A percentile compares a stretch with the other conserved stretches of the same genome.
Evolutionary conservation across 2,888 invertebrate genomes (phyloP).

Genomic region (Eurois occulta): DNA sequence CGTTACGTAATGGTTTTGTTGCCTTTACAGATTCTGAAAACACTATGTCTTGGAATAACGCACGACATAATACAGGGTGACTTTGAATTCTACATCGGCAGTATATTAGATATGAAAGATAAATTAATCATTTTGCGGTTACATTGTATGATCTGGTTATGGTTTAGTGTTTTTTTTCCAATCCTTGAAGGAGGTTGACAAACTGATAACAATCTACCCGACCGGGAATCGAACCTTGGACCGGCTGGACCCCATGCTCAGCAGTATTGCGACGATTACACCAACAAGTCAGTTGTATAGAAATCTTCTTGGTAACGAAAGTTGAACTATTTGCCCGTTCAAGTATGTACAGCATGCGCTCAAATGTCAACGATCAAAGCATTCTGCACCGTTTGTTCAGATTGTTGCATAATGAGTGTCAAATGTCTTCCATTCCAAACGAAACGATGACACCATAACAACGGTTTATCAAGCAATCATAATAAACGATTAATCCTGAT

Average conservation of each 20-base stretch:
- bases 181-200: not conserved
- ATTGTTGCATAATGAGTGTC: not conserved
- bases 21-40: not conserved
- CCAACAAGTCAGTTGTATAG: not conserved
- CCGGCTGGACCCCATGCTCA: no score
- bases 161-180: not conserved
- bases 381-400: not conserved
- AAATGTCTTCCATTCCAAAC: not conserved
- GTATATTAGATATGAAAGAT: not conserved
- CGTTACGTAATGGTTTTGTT: constrained; percentile 14
- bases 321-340: constrained; percentile 12
- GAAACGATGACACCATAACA: constrained; percentile 8
- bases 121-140: not conserved
- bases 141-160: not conserved
- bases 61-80: not conserved
- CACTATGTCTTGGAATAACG: not conserved
- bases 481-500: constrained; percentile 10
- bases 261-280: not conserved
- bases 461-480: constrained; percentile 6
- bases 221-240: not conserved
- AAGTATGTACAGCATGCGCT: not conserved
- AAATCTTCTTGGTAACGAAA: not conserved
- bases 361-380: constrained; percentile 18
- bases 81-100: not conserved
- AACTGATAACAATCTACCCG: not conserved